These are phyloP conservation scores for Napeogenes sylphis DNA, from an alignment of 2,888 invertebrate genomes.

Conservation along the genomic window DNA sequence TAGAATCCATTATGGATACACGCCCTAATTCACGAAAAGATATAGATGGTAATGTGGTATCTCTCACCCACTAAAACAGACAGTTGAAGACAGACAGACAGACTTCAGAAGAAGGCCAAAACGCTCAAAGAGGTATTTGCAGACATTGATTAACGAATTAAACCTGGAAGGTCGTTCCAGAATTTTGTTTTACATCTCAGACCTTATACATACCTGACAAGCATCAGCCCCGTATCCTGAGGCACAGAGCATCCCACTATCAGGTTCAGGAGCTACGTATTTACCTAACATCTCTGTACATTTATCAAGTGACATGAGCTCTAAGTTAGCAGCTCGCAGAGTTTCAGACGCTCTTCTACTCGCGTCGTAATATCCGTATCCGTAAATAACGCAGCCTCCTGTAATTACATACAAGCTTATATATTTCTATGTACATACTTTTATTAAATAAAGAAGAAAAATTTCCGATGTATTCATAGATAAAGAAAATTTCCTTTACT, in stretches of 20 bases:
- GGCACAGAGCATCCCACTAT: constrained; percentile 67
- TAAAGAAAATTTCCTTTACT: too few relatives aligned
- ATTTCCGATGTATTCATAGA: too few relatives aligned
- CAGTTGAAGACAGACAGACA: too few relatives aligned
- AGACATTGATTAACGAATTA: too few relatives aligned
- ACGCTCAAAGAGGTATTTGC: too few relatives aligned
- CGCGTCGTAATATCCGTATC: constrained; percentile 54
- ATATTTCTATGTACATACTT: not conserved
- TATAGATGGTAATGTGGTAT: too few relatives aligned
- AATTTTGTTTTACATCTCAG: too few relatives aligned
- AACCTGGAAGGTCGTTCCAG: too few relatives aligned
- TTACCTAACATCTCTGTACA: constrained; percentile 52
- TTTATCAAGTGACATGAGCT: constrained; percentile 58
- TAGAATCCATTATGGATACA: too few relatives aligned
- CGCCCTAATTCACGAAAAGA: too few relatives aligned
- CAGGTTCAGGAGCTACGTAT: constrained; percentile 50
- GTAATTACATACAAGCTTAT: constrained; percentile 27
- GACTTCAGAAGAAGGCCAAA: too few relatives aligned
- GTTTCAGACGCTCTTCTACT: constrained; percentile 42
- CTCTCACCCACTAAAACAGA: too few relatives aligned
- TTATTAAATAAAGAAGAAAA: not conserved
- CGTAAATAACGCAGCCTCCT: constrained; percentile 64
- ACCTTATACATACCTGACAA: constrained; percentile 54
- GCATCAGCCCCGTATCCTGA: constrained; percentile 60
- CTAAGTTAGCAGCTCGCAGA: constrained; percentile 49